Evolutionary conservation across 2,888 invertebrate genomes (phyloP).

Genomic region (Leptarthrus brevirostris): DNA sequence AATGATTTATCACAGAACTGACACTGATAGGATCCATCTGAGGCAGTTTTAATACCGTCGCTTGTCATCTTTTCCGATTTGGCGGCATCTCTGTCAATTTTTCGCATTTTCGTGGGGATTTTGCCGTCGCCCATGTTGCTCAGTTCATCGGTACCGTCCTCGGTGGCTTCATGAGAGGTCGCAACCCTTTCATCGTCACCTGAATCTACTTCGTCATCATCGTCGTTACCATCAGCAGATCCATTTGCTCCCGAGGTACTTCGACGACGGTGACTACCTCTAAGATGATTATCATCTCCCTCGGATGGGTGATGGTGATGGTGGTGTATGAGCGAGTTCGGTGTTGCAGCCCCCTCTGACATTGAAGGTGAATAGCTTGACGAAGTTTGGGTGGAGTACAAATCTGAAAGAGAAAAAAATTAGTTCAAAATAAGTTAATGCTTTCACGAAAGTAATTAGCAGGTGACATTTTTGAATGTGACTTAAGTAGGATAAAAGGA

Average conservation of each 20-base stretch:
- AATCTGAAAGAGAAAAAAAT: slow-evolving; percentile 60
- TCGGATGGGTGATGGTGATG: slow-evolving; percentile 53
- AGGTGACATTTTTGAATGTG: not conserved
- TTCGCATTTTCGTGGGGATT: slow-evolving; percentile 64
- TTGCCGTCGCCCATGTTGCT: slow-evolving; percentile 49
- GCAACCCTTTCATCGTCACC: slow-evolving; percentile 42
- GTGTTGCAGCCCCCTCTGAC: slow-evolving; percentile 66
- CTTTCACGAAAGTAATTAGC: not conserved
- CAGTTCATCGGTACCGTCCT: slow-evolving; percentile 35
- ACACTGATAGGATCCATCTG: slow-evolving; percentile 86
- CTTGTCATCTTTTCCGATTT: slow-evolving; percentile 67
- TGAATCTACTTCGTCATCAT: slow-evolving; percentile 53
- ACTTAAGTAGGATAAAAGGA: not conserved
- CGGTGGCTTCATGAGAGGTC: slow-evolving; percentile 11
- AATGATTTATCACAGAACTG: slow-evolving; percentile 93
- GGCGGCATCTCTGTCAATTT: slow-evolving; percentile 76
- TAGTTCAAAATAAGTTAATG: not conserved
- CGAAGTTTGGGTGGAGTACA: slow-evolving; percentile 67
- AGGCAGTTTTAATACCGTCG: slow-evolving; percentile 63
- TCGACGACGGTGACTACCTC: slow-evolving; percentile 52
- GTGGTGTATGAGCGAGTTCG: slow-evolving; percentile 62
- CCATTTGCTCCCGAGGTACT: slow-evolving; percentile 38
- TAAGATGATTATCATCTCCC: slow-evolving; percentile 55
- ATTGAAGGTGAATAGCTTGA: slow-evolving; percentile 67
- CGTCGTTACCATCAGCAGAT: slow-evolving; percentile 44